Evolutionary conservation across 2,888 invertebrate species (phyloP), one percentile per base, ranked within the genome.

Genomic region (Dermolepida albohirtum): DNA sequence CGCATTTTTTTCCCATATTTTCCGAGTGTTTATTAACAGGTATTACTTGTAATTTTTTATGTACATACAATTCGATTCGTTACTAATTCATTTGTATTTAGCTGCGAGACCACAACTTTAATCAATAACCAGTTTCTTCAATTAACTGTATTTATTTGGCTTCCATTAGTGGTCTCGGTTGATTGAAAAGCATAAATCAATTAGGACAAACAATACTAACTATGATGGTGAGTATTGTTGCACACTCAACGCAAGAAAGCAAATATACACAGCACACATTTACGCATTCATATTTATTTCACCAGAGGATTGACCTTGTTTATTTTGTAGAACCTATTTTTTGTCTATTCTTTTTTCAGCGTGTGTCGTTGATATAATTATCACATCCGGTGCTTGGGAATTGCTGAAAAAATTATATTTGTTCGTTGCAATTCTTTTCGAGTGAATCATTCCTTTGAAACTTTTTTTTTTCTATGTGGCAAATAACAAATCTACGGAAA

Each of bases 131-230:
- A 16, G 43, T 44, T 57, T 43, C 43, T 62, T 62, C 44, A 62
- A 62, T 62, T 62, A 62, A 47, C 59, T 29, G 47, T 62, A 44
- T 62, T 62, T 47, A 47, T 47, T 29, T 44, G 44, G 44, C 59
- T 59, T 59, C 59, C 44, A 59, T 62, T 54, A 54, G 54, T 39
- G 40, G 54, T 54, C 17, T 54, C 40, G 40, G 40, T 54, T 54
- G 54, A 54, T 54, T 54, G 54, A 54, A 54, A 54, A 54, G 54
- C 54, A 54, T 54, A 54, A 54, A 54, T 54, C 54, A 39, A 54
- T 54, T 54, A 54, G 17, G 54, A 54, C 40, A 54, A 54, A 54
- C 54, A 54, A 40, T 54, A 34, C 34, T 34, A 2, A 34, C 10
- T 34, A 6, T 10, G 6, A 6, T 34, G 34, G 54, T 54, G 39